Evolutionary conservation across 1,140 invertebrate genomes (phyloP), one percentile per base, ranked within the genome.

Genomic region (Bilobella aurantiaca): DNA sequence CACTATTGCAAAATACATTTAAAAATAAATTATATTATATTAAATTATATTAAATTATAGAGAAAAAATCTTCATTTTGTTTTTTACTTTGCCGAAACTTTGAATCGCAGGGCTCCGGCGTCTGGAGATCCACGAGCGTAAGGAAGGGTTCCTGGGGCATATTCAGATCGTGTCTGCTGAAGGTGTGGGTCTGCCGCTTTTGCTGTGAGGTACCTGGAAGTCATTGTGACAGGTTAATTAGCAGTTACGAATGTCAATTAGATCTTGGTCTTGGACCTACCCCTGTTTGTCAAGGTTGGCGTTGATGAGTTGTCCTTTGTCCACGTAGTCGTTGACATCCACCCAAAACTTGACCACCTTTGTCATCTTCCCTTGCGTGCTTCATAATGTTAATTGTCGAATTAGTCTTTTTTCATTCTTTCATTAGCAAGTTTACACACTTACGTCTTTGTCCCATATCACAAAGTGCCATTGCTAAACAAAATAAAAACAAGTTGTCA

Each of bases 311-410:
- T 72, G 70, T 37, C 58, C 58, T 31, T 65, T 69, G 47, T 71
- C 70, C 27, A 71, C 70, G 42, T 49, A 71, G 25, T 69, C 65
- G 28, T 60, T 53, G 16, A 72, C 67, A 57, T 66, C 65, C 1
- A 72, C 56, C 59, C 64, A 72, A n/a, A 12, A 25, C 70, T 56
- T 67, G 29, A 12, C 70, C 70, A 59, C 46, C 60, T 21, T 62
- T 58, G 47, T 72, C 67, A 56, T 72, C 67, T 28, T 65, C 65
- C n/a, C n/a, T n/a, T n/a, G n/a, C n/a, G n/a, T n/a, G n/a, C n/a
- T n/a, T n/a, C n/a, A n/a, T n/a, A 58, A 58, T 3, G 8, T 37
- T 58, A 29, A 12, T 8, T 57, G 29, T 31, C n/a, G n/a, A 56
- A 28, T 37, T 64, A 46, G 29, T 58, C 63, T n/a, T 58, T 57